Evolutionary conservation across 2,113 vertebrate species (phyloP).

Genomic region (Megalops atlanticus): DNA sequence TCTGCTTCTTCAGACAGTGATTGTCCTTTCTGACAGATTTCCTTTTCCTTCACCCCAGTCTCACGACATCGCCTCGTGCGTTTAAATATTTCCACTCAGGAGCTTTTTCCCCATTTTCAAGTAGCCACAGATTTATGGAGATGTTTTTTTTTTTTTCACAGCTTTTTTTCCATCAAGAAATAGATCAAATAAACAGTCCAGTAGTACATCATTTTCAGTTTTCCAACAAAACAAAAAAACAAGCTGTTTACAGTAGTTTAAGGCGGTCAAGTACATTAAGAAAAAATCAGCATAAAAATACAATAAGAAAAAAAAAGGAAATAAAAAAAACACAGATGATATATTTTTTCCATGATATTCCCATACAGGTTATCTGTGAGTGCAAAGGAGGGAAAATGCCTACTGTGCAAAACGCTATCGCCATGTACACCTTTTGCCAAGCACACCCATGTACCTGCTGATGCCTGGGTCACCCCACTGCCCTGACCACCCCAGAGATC

Average conservation of each 20-base stretch:
- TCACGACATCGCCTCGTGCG: constrained; percentile 28
- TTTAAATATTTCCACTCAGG: constrained; percentile 41
- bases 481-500: too few species aligned
- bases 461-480: too few species aligned
- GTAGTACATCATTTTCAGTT: constrained; percentile 78
- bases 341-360: constrained; percentile 83
- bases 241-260: constrained; percentile 97
- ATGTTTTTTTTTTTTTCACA: constrained; percentile 88
- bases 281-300: constrained; percentile 71
- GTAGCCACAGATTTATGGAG: constrained; percentile 91
- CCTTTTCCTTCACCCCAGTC: constrained; percentile 24
- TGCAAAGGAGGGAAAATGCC: constrained; percentile 88
- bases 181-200: constrained; percentile 83
- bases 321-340: constrained; percentile 66
- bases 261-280: constrained; percentile 86
- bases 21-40: constrained; percentile 80
- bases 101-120: constrained; percentile 88
- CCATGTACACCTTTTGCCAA: constrained; percentile 70
- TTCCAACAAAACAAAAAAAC: constrained; percentile 86
- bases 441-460: too few species aligned
- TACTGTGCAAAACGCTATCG: constrained; percentile 89
- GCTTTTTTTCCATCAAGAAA: constrained; percentile 82
- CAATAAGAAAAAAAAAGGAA: constrained; percentile 71
- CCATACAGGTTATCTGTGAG: constrained; percentile 84
- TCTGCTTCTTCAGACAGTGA: constrained; percentile 90